Base-by-base conservation (phyloP, 2,113 vertebrate species). In the Gasterosteus nipponicus region DNA sequence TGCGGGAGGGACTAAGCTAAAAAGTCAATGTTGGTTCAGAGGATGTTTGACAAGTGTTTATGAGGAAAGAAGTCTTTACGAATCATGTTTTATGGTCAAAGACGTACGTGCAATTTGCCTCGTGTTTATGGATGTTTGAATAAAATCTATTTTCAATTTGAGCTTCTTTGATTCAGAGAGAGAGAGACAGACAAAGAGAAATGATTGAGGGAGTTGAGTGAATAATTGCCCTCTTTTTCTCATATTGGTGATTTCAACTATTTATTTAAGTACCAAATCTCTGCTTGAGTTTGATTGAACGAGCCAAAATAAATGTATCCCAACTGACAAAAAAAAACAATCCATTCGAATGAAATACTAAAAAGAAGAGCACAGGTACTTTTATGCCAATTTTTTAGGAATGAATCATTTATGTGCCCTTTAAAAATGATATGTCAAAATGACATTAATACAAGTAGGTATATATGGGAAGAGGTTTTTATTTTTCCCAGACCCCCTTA, bases 11-110 rank as follows among this genome's bases (percentile, higher is more conserved):
- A 54, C 47, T 10, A 11, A 59, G 26, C 5, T 60, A 67, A 60
- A 64, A 53, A n/a, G 71, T 0, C 47, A 22, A 11, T 33, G 73
- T 51, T 73, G 83, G 86, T 54, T 69, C 15, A 71, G 79, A 73
- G 86, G 44, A 89, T 16, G 88, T 87, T 63, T 63, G 29, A 66
- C 14, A 12, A 33, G 31, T 2, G 10, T 31, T 56, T 10, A 39
- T 33, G 26, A n/a, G 35, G 47, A 53, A 33, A 1, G 22, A 68
- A 4, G 18, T 67, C 29, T n/a, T 64, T 60, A 1, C 7, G 22
- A 67, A 69, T 56, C 15, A 7, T n/a, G 70, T 65, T 68, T 26
- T 68, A 63, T 68, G 57, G 26, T 47, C 11, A 5, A 59, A 57
- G 2, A 76, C 41, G 16, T 53, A 49, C 70, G 60, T 79, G 39